Evolutionary conservation across 2,113 vertebrate species (phyloP).

Genomic region (Scortum barcoo): DNA sequence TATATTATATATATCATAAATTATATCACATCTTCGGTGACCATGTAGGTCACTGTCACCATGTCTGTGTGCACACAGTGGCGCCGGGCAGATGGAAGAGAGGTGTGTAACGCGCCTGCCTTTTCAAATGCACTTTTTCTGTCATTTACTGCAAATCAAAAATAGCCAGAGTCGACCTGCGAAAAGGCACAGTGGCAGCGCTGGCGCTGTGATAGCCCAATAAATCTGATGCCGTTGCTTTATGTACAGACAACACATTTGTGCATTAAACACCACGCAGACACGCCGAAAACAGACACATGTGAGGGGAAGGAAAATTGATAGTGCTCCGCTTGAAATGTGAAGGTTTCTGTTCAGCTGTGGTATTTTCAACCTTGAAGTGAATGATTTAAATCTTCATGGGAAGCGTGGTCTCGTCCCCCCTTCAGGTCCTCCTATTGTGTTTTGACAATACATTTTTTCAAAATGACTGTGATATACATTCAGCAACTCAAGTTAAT

Average conservation of each 20-base stretch:
- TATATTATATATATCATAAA: conserved; percentile 99
- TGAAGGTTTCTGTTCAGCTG: conserved; percentile 54
- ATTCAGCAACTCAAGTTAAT: conserved; percentile 67
- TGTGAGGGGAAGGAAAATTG: conserved; percentile 38
- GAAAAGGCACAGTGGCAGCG: conserved; percentile 39
- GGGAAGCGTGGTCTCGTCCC: conserved; percentile 27
- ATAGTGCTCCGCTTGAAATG: conserved; percentile 53
- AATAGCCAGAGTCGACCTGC: conserved; percentile 64
- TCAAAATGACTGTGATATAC: conserved; percentile 40
- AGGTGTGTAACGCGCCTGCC: conserved; percentile 82
- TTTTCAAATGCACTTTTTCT: conserved; percentile 87
- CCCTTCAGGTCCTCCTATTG: conserved; percentile 35
- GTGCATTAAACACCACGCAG: conserved; percentile 59
- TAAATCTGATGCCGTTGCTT: conserved; percentile 71
- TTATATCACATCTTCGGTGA: conserved; percentile 99
- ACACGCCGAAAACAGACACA: conserved; percentile 58
- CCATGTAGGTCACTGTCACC: conserved; percentile 99
- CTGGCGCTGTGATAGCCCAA: conserved; percentile 58
- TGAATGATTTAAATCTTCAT: conserved; percentile 67
- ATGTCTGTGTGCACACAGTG: conserved; percentile 88
- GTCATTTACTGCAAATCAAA: conserved; percentile 83
- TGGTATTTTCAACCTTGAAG: conserved; percentile 71
- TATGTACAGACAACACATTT: conserved; percentile 76
- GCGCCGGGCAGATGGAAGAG: conserved; percentile 76
- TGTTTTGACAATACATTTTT: conserved; percentile 52